Evolutionary conservation across 2,113 vertebrate species (phyloP).

Genomic region (Centropristis striata): DNA sequence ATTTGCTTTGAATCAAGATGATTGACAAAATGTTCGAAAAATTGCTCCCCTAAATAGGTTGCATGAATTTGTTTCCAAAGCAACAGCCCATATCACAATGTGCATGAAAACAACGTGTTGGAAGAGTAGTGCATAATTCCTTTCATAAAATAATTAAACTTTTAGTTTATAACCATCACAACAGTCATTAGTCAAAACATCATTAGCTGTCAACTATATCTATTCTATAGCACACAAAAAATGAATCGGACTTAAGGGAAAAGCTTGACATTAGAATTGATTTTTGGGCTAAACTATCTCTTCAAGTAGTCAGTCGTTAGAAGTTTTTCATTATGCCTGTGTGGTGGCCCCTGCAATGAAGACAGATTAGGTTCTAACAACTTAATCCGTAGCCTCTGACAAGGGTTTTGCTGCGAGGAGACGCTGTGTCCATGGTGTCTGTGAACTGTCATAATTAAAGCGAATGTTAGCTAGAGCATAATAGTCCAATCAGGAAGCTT

Average conservation of each 20-base stretch:
- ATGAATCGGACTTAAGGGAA: background rate
- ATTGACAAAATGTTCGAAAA: constrained; percentile 51
- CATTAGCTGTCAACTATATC: background rate
- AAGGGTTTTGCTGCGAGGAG: constrained; percentile 33
- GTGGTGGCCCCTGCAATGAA: constrained; percentile 9
- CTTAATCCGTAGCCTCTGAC: constrained; percentile 71
- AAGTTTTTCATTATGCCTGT: constrained; percentile 4
- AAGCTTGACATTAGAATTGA: background rate
- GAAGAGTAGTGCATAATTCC: background rate
- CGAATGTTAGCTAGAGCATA: constrained; percentile 12
- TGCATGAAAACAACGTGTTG: background rate
- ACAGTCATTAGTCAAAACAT: background rate
- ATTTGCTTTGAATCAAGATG: constrained; percentile 42
- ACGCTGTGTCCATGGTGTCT: constrained; percentile 37
- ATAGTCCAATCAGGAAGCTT: constrained; percentile 6
- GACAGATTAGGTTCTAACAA: constrained; percentile 61
- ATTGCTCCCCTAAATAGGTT: constrained; percentile 27
- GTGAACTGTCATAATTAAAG: constrained; percentile 47
- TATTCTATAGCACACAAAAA: background rate
- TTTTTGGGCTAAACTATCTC: background rate
- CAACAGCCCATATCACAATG: constrained; percentile 1
- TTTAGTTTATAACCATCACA: background rate
- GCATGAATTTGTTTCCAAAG: constrained; percentile 15
- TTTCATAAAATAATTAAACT: constrained; percentile 11
- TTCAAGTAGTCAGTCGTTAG: background rate